phyloP scores from a whole-genome alignment of 2,888 invertebrate species.

The Drosophila falleni region DNA sequence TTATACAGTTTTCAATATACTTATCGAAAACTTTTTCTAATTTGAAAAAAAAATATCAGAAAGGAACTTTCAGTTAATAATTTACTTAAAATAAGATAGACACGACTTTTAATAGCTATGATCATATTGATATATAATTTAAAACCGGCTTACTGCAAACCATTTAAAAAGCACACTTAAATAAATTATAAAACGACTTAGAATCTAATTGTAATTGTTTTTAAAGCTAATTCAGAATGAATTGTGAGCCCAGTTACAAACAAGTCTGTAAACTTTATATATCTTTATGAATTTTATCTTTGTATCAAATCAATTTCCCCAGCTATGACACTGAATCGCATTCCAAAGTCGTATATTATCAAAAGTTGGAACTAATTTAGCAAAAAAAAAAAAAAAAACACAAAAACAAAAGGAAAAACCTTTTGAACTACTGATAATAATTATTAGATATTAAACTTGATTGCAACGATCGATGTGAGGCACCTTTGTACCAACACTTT shows the following conservation, averaged over 20 bases:
- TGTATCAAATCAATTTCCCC: no score
- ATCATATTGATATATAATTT: background rate
- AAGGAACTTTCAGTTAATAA: no score
- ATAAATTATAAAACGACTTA: background rate
- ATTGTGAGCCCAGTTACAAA: no score
- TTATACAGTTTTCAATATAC: no score
- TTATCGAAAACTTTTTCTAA: no score
- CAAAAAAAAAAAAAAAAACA: background rate
- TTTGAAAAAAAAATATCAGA: no score
- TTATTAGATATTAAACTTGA: background rate
- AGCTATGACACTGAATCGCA: no score
- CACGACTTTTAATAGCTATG: no score
- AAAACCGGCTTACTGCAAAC: background rate
- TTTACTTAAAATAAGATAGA: no score
- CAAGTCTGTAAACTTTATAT: no score
- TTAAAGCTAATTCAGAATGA: background rate
- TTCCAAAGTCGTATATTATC: background rate
- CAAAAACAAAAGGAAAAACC: background rate
- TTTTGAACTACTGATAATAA: background rate
- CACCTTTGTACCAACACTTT: constrained; percentile 11
- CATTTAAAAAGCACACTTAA: background rate
- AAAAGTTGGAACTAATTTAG: background rate
- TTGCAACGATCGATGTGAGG: background rate
- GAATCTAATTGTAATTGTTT: background rate
- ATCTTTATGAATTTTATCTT: no score